Percentiles rank a stretch among this genome's conserved stretches.
These are phyloP conservation scores for Callorhinus ursinus DNA, from an alignment of 2,113 vertebrate species.

Conservation along the genomic window DNA sequence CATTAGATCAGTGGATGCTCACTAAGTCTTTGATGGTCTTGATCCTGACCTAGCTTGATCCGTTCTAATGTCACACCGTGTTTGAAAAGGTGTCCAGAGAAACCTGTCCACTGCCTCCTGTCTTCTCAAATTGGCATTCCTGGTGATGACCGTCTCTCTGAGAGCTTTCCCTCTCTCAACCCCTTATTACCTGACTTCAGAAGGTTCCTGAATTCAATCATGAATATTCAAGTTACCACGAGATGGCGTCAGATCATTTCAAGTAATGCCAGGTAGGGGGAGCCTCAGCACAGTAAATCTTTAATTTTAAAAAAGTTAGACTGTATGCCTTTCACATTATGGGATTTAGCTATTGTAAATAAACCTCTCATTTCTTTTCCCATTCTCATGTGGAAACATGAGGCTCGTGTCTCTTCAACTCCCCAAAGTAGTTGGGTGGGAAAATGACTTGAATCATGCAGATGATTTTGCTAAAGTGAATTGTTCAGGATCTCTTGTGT, in stretches of 20 bases:
- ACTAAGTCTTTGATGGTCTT: too few species aligned
- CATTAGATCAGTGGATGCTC: too few species aligned
- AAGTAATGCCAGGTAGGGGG: not conserved
- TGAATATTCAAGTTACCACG: slow-evolving; percentile 69
- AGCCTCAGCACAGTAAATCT: not conserved
- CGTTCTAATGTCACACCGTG: not conserved
- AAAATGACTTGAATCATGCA: slow-evolving; percentile 74
- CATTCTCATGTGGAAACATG: slow-evolving; percentile 53
- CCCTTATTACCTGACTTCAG: not conserved
- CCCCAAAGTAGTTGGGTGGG: slow-evolving; percentile 72
- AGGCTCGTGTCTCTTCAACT: slow-evolving; percentile 74
- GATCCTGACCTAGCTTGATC: not conserved
- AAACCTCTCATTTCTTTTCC: slow-evolving; percentile 45
- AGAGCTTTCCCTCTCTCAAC: not conserved
- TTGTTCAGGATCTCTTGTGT: slow-evolving; percentile 56
- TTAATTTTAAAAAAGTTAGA: slow-evolving; percentile 31
- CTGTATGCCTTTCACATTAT: not conserved
- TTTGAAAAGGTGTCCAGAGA: not conserved
- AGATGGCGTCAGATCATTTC: slow-evolving; percentile 77
- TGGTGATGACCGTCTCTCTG: not conserved
- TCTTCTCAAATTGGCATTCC: not conserved
- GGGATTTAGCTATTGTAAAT: not conserved
- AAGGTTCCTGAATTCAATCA: slow-evolving; percentile 29
- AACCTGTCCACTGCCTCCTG: not conserved
- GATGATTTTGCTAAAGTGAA: slow-evolving; percentile 63